Percentiles rank a stretch among this genome's conserved stretches.
These are phyloP conservation scores for Melinaea marsaeus DNA, from an alignment of 2,888 invertebrate species.

Conservation along the genomic window DNA sequence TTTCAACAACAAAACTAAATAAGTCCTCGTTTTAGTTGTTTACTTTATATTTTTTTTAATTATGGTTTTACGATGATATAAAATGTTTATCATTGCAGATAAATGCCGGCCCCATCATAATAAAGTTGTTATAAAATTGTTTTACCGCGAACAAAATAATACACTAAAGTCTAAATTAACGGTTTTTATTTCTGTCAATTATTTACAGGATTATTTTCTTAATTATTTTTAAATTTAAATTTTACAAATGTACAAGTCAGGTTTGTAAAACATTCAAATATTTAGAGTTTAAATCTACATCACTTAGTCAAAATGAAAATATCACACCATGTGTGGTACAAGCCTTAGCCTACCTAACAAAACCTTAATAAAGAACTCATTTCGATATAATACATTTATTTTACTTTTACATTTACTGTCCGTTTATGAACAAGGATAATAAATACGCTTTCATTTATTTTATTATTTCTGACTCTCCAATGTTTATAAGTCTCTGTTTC, in stretches of 20 bases:
- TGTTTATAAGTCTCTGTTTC: conserved; percentile 34
- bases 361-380: no score
- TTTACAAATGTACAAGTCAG: background rate
- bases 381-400: no score
- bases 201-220: background rate
- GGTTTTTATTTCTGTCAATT: background rate
- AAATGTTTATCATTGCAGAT: conserved; percentile 12
- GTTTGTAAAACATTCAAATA: no score
- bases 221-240: background rate
- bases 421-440: background rate
- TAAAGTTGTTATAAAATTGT: conserved; percentile 13
- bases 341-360: no score
- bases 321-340: no score
- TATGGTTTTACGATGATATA: conserved; percentile 8
- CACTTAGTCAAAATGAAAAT: no score
- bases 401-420: no score
- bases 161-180: no score
- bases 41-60: conserved; percentile 14
- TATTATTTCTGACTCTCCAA: conserved; percentile 10
- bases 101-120: conserved; percentile 12
- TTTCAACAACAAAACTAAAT: background rate
- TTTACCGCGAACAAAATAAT: background rate
- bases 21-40: background rate
- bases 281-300: no score
- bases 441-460: conserved; percentile 1